Conservation (phyloP, 2,888 invertebrate genomes). For the Heteromyza rotundicornis region DNA sequence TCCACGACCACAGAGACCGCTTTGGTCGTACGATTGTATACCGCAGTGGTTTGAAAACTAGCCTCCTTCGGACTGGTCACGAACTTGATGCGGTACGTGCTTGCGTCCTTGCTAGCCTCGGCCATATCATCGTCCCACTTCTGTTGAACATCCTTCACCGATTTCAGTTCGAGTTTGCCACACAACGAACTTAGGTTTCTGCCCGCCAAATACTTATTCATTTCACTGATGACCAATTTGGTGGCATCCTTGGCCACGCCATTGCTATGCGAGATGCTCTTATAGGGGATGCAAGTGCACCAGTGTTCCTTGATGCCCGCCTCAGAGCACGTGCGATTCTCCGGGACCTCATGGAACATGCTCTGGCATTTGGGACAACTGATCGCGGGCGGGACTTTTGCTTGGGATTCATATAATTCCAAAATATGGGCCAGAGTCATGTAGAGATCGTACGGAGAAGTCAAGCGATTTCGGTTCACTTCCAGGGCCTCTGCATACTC, state of each 20-base stretch:
- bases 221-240: conserved; percentile 33
- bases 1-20: conserved; percentile 34
- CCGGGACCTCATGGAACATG: conserved; percentile 68
- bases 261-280: conserved; percentile 17
- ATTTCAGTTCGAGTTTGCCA: conserved; percentile 29
- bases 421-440: conserved; percentile 72
- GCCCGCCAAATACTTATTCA: conserved; percentile 38
- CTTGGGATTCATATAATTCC: conserved; percentile 62
- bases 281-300: conserved; percentile 75
- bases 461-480: conserved; percentile 69
- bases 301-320: conserved; percentile 74
- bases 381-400: conserved; percentile 49
- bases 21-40: conserved; percentile 30
- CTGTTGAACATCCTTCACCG: conserved; percentile 24
- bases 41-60: conserved; percentile 37
- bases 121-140: conserved; percentile 6
- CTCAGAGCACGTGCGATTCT: conserved; percentile 71
- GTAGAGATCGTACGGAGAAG: conserved; percentile 76
- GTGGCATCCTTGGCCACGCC: conserved; percentile 14
- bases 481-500: conserved; percentile 65
- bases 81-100: conserved; percentile 23
- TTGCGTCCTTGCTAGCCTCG: not conserved
- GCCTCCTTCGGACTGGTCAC: conserved; percentile 19
- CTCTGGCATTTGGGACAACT: conserved; percentile 72
- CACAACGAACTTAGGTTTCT: conserved; percentile 39